These are phyloP conservation scores for Antitype chi DNA, from an alignment of 2,888 invertebrate genomes.

Conservation along the genomic window DNA sequence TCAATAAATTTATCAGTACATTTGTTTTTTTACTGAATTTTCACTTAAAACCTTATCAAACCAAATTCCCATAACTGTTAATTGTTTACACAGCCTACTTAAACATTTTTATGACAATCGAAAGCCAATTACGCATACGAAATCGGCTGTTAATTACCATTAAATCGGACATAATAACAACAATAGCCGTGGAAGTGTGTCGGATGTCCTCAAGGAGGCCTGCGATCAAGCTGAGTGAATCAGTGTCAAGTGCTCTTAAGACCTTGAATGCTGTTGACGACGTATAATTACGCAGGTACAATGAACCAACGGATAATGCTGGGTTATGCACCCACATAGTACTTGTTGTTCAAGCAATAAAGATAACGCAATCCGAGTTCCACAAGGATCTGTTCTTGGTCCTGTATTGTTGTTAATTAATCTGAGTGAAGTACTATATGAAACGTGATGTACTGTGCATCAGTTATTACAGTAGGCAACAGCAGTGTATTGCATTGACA, in stretches of 20 bases:
- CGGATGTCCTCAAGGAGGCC: slow-evolving; percentile 84
- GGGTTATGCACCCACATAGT: slow-evolving; percentile 51
- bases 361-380: slow-evolving; percentile 63
- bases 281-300: slow-evolving; percentile 70
- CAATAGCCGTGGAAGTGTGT: slow-evolving; percentile 74
- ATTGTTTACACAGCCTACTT: slow-evolving; percentile 27
- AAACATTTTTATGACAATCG: slow-evolving; percentile 14
- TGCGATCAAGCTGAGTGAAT: slow-evolving; percentile 77
- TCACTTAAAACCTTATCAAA: background rate
- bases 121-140: slow-evolving; percentile 41
- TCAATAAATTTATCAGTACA: too few relatives aligned
- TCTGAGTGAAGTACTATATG: background rate
- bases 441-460: slow-evolving; percentile 18
- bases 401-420: slow-evolving; percentile 41
- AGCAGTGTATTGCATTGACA: slow-evolving; percentile 31
- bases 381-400: slow-evolving; percentile 60
- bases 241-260: slow-evolving; percentile 80
- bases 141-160: slow-evolving; percentile 69
- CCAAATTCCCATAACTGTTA: slow-evolving; percentile 1
- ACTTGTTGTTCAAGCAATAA: slow-evolving; percentile 54
- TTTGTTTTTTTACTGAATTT: background rate
- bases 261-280: slow-evolving; percentile 70
- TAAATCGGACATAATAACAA: slow-evolving; percentile 67
- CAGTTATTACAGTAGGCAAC: slow-evolving; percentile 16
- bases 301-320: slow-evolving; percentile 71